phyloP scores from a whole-genome alignment of 2,113 vertebrate genomes.

The Urocolius indicus region DNA sequence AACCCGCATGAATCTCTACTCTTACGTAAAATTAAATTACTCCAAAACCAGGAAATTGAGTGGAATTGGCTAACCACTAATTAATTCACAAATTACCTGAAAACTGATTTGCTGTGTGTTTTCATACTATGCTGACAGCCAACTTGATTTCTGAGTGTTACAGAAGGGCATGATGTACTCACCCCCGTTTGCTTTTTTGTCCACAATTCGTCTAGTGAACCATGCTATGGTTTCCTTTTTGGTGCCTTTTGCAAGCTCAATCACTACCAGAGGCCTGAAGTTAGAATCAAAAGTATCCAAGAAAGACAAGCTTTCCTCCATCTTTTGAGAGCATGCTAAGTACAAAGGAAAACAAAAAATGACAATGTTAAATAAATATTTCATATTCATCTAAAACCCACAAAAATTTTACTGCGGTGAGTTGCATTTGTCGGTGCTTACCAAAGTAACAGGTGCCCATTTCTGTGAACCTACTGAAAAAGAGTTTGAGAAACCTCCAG shows the following conservation, averaged over 20 bases:
- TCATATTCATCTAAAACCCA: neutral
- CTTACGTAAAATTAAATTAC: neutral
- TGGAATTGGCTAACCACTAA: neutral
- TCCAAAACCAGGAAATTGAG: neutral
- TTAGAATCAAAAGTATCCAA: constrained; percentile 70
- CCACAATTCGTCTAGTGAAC: constrained; percentile 86
- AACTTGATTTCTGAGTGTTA: neutral
- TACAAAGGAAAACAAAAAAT: neutral
- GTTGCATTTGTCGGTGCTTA: neutral
- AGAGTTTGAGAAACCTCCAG: neutral
- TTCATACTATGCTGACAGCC: neutral
- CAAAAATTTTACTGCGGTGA: neutral
- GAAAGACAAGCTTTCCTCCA: constrained; percentile 75
- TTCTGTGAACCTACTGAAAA: neutral
- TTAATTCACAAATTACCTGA: neutral
- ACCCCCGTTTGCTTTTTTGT: constrained; percentile 89
- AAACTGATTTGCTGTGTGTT: neutral
- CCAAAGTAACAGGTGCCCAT: neutral
- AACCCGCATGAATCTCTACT: neutral
- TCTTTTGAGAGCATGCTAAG: constrained; percentile 60
- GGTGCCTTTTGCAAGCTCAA: constrained; percentile 86
- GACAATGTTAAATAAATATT: neutral
- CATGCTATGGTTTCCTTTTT: constrained; percentile 87
- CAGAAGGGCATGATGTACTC: neutral
- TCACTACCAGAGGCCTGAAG: constrained; percentile 88